Evolutionary conservation across 2,888 invertebrate genomes (phyloP), one percentile per base, ranked within the genome.

Genomic region (Chydorus sphaericus): DNA sequence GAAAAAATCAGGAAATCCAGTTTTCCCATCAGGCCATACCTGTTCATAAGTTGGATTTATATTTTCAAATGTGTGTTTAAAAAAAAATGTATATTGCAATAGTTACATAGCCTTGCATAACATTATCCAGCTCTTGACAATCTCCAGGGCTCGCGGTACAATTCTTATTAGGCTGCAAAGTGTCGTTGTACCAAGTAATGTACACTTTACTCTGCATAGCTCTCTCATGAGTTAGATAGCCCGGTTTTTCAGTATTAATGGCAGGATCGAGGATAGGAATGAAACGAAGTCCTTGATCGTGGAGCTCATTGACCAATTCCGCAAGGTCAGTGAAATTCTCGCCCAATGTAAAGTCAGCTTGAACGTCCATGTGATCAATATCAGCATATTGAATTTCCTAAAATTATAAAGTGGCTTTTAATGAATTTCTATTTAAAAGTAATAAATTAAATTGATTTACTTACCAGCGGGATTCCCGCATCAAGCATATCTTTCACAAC

Each of bases 371-470:
- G 61, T 69, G 68, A 59, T 71, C 71, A 50, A 71, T 70, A 59
- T 71, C 71, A 26, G 64, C 63, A 57, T 65, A 67, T 44, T 68
- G 65, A 0, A 81, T 80, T 63, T 85, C 85, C 83, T 81, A 64
- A 1, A 52, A 58, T 30, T 31, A 1, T 2, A 16, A 14, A 1
- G 10, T 28, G 30, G 26, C 16, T 5, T 29, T 50, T 16, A 8
- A 44, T 44, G 16, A 7, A 44, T 44, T 8, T 57, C 48, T n/a
- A 44, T 28, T 20, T 33, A 10, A 18, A 14, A 18, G 31, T 18
- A 37, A 16, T 16, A n/a, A 31, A 16, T 18, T 18, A 11, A 6
- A 52, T 2, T 1, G 11, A 18, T 44, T 16, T 28, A 52, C 7
- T 60, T 61, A 65, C 68, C 56, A 65, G 63, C 11, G 68, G 67